Evolutionary conservation across 2,113 vertebrate species (phyloP), one percentile per base, ranked within the genome.

Genomic region (Pituophis catenifer): DNA sequence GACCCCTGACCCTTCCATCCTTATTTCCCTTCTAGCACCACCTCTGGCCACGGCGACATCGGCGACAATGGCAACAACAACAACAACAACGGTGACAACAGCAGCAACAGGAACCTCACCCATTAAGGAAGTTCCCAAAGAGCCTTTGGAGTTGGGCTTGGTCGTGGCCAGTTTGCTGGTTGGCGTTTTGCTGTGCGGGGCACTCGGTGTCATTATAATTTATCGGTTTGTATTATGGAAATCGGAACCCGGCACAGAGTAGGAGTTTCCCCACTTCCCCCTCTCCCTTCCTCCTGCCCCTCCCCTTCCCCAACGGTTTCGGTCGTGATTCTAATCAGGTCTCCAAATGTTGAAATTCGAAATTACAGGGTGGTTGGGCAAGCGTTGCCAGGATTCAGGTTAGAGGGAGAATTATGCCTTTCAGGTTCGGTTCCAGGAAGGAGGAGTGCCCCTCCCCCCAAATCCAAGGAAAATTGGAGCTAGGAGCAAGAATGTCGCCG

Each of bases 141-240:
- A 2, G 2, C 52, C 91, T 8, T 75, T 11, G 17, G 57, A 24
- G 91, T 6, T 92, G 91, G 91, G 91, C 0, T 92, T 62, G 91
- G 81, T 92, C 1, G 91, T 92, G 9, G 91, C 91, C 7, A 62
- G 87, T 1, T 53, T 92, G 2, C 5, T 92, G 87, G 91, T 92
- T 5, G 91, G 87, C n/a, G 12, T 92, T 26, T 17, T 92, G 50
- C 91, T 92, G 0, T 15, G 87, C 0, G 91, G 62, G 2, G 87
- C 59, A 0, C 1, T 89, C 0, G 87, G 52, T 0, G 87, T 62
- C 3, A 3, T 19, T 3, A 15, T 92, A 33, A 52, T 92, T 15
- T 89, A 92, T 62, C 91, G 91, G 15, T 92, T 92, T n/a, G 62
- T 89, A 26, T 50, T 92, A 44, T 8, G 48, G 23, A 92, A 92